Percentiles rank a stretch among this genome's conserved stretches.
Evolutionary conservation across 2,888 invertebrate species (phyloP).

Genomic region (Thera obeliscata): DNA sequence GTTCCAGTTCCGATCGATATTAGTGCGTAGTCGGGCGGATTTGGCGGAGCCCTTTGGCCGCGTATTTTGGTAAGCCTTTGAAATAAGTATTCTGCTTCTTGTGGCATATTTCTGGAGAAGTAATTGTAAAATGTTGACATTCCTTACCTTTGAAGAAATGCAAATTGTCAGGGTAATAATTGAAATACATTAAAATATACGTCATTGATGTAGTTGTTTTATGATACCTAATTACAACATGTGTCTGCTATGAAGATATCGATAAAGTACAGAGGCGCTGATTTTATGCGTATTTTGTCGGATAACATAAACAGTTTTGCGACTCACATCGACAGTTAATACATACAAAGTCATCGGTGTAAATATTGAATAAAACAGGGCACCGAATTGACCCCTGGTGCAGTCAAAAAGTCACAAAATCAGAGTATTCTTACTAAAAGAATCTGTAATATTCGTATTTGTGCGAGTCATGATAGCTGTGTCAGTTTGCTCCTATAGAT

Average conservation of each 20-base stretch:
- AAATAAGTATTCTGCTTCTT: not conserved
- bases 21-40: conserved; percentile 14
- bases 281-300: conserved; percentile 5
- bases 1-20: conserved; percentile 18
- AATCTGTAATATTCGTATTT: conserved; percentile 22
- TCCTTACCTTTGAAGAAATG: not conserved
- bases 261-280: not conserved
- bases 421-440: not conserved
- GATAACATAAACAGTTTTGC: not conserved
- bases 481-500: conserved; percentile 43
- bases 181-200: no score
- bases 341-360: conserved; percentile 1
- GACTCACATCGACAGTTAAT: conserved; percentile 1
- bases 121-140: not conserved
- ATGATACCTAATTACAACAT: not conserved
- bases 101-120: not conserved
- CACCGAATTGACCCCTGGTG: conserved; percentile 13
- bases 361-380: conserved; percentile 2
- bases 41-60: conserved; percentile 10
- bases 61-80: conserved; percentile 20
- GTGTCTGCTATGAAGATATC: not conserved
- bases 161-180: no score
- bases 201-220: not conserved
- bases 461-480: conserved; percentile 30
- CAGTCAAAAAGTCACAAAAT: not conserved